A percentile compares a stretch with the other conserved stretches of the same genome.
phyloP scores from a whole-genome alignment of 2,113 vertebrate genomes.

The Oplegnathus fasciatus region DNA sequence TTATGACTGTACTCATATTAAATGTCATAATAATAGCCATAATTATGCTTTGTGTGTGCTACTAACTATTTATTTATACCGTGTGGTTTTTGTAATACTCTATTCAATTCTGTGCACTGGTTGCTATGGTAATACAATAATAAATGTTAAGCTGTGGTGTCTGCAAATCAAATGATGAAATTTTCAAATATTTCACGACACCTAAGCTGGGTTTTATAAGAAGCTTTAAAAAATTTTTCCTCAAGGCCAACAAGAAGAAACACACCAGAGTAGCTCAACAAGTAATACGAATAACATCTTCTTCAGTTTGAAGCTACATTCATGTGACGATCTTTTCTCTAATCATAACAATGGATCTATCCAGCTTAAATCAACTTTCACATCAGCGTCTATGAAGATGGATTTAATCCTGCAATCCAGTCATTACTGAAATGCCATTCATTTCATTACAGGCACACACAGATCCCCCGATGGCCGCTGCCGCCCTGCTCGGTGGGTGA shows the following conservation, averaged over 20 bases:
- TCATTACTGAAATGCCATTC: conserved; percentile 38
- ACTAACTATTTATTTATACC: background rate
- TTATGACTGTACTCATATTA: background rate
- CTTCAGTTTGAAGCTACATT: background rate
- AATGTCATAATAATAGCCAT: conserved; percentile 5
- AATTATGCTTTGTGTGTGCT: conserved; percentile 12
- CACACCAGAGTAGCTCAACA: background rate
- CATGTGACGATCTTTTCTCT: background rate
- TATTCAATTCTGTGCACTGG: conserved; percentile 7
- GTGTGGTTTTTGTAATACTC: background rate
- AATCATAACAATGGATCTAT: conserved; percentile 5
- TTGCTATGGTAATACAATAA: conserved; percentile 52
- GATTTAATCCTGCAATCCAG: conserved; percentile 37
- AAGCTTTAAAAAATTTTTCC: conserved; percentile 7
- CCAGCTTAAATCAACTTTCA: conserved; percentile 13
- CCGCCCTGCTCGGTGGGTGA: conserved; percentile 28
- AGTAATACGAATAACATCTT: background rate
- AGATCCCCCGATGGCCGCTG: background rate
- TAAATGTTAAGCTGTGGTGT: conserved; percentile 18
- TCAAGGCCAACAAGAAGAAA: conserved; percentile 13
- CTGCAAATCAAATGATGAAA: background rate
- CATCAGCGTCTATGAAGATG: background rate
- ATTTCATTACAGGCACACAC: conserved; percentile 25
- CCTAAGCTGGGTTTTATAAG: conserved; percentile 2
- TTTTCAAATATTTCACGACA: background rate